Evolutionary conservation across 2,888 invertebrate genomes (phyloP), one percentile per base, ranked within the genome.

Genomic region (Artemia sinica): DNA sequence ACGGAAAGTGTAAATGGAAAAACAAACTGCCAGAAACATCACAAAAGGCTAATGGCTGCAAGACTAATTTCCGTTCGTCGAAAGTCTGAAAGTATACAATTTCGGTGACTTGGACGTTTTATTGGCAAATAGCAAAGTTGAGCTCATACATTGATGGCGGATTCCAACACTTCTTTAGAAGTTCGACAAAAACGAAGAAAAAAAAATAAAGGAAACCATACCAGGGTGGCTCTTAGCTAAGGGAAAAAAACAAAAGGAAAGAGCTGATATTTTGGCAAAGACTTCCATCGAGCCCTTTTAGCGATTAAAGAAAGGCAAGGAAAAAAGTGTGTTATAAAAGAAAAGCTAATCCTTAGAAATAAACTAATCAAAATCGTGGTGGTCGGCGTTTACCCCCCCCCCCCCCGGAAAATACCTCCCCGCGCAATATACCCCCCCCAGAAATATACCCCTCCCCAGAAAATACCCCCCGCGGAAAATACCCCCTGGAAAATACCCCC

Each of bases 11-110:
- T 91, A 91, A 72, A 86, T 82, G 8, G 90, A 89, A 77, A 91
- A 90, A 2, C 85, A 82, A 68, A 87, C 85, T 0, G 89, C 89
- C 84, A 91, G 84, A 65, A 85, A 77, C 86, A 91, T 89, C 65
- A 91, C 83, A 72, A 88, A 83, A 90, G 77, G 71, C 87, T 87
- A 75, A 91, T 89, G 73, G 89, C 84, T 66, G 88, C 87, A 76
- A 91, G 91, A 0, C 89, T 88, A 50, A 87, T 86, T 79, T 89
- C 87, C 8, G 91, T 89, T 69, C 90, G 82, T 68, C 86, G 86
- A 77, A 88, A 90, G 79, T 88, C 91, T 91, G 81, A 18, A 78
- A 78, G 72, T n/a, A 58, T 9, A 58, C 10, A 10, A 58, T 14
- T 28, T 28, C 28, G 4, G 4, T 28, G 28, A 28, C 28, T 28